Conservation (phyloP, 2,888 invertebrate genomes). For the Pseudeuparius sepicola region DNA sequence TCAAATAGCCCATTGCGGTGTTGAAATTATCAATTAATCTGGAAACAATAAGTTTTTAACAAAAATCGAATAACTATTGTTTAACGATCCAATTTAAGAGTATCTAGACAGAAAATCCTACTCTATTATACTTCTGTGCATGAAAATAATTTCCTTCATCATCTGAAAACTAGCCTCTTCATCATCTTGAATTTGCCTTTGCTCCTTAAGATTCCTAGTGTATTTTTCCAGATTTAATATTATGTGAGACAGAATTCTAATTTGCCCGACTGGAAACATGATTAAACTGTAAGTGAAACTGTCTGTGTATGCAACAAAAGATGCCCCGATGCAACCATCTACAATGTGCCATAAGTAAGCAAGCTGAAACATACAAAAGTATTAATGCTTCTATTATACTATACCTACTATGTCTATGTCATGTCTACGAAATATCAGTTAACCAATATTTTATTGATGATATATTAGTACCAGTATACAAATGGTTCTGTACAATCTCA, state of each 20-base stretch:
- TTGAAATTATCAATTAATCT: conserved; percentile 24
- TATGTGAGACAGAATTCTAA: conserved; percentile 17
- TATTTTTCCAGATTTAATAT: conserved; percentile 17
- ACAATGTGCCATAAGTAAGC: conserved; percentile 18
- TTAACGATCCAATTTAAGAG: too few relatives aligned
- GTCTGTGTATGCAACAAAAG: conserved; percentile 19
- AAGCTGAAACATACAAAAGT: conserved; percentile 1
- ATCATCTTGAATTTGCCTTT: conserved; percentile 8
- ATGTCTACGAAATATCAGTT: too few relatives aligned
- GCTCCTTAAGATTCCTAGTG: conserved; percentile 11
- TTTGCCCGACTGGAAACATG: conserved; percentile 19
- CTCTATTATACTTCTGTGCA: conserved; percentile 19
- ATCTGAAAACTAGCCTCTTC: conserved; percentile 20
- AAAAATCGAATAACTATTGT: too few relatives aligned
- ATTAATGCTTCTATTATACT: too few relatives aligned
- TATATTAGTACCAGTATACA: too few relatives aligned
- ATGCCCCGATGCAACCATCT: conserved; percentile 18
- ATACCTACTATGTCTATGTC: too few relatives aligned
- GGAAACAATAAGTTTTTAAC: too few relatives aligned
- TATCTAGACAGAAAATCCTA: too few relatives aligned
- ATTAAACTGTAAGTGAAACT: conserved; percentile 19
- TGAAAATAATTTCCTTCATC: conserved; percentile 16
- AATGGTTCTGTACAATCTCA: too few relatives aligned
- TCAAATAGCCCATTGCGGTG: conserved; percentile 23
- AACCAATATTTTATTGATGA: too few relatives aligned